Evolutionary conservation across 2,888 invertebrate genomes (phyloP).

Genomic region (Galerucella calmariensis): DNA sequence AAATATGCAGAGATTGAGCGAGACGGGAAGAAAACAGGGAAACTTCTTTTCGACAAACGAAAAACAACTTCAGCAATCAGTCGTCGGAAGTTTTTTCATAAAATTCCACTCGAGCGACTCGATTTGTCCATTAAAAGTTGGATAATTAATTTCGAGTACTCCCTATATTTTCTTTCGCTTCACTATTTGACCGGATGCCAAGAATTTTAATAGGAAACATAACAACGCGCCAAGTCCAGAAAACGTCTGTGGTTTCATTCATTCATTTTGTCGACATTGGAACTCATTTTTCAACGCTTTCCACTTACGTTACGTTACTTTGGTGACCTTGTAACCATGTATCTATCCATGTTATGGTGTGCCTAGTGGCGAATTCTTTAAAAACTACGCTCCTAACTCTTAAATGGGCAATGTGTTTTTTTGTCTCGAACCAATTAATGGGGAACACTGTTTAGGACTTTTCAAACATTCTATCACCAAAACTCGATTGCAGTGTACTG

Average conservation of each 20-base stretch:
- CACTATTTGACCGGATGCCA: conserved; percentile 6
- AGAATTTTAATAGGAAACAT: conserved; percentile 8
- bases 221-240: neutral
- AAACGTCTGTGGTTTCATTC: neutral
- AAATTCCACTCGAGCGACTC: conserved; percentile 36
- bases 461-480: too few species aligned
- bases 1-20: conserved; percentile 18
- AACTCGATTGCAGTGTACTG: too few species aligned
- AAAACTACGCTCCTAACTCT: too few species aligned
- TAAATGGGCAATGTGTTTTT: too few species aligned
- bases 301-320: too few species aligned
- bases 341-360: too few species aligned
- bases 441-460: too few species aligned
- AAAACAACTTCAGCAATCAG: conserved; percentile 37
- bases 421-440: too few species aligned
- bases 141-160: conserved; percentile 40
- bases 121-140: conserved; percentile 47
- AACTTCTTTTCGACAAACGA: conserved; percentile 26
- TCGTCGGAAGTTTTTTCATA: conserved; percentile 28
- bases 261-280: neutral
- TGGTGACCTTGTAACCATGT: too few species aligned
- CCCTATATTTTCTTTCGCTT: conserved; percentile 2
- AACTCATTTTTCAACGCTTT: too few species aligned
- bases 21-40: neutral
- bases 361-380: too few species aligned